Conservation (phyloP, 2,113 vertebrate genomes). For the Calyptomena viridis region DNA sequence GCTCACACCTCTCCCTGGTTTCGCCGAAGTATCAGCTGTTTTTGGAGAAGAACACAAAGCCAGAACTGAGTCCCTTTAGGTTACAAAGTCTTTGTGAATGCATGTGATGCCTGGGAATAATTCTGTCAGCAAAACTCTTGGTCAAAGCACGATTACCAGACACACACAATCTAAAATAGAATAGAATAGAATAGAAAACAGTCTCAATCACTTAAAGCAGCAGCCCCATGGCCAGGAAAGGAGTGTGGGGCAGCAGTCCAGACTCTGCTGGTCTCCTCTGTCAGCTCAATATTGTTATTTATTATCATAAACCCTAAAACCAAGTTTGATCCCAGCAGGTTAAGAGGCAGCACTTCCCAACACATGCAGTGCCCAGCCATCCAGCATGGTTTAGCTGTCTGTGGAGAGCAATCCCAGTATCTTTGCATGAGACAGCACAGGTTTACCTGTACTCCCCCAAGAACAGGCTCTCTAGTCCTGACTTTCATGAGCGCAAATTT, state of each 20-base stretch:
- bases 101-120: background rate
- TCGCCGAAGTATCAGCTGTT: background rate
- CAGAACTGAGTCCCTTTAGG: background rate
- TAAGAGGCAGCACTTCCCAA: background rate
- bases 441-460: background rate
- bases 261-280: background rate
- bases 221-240: background rate
- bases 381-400: background rate
- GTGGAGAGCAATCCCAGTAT: background rate
- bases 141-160: background rate
- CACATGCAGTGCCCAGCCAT: background rate
- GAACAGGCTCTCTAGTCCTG: background rate
- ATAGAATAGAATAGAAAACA: background rate
- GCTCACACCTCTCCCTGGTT: background rate
- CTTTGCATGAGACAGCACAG: background rate
- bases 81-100: background rate
- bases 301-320: background rate
- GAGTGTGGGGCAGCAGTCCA: background rate
- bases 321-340: background rate
- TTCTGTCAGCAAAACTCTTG: background rate
- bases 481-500: background rate
- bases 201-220: background rate
- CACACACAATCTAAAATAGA: background rate
- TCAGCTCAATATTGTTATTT: background rate
- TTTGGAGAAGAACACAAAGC: background rate